A percentile compares a stretch with the other conserved stretches of the same genome.
phyloP scores from a whole-genome alignment of 2,113 vertebrate genomes.

The Python bivittatus region DNA sequence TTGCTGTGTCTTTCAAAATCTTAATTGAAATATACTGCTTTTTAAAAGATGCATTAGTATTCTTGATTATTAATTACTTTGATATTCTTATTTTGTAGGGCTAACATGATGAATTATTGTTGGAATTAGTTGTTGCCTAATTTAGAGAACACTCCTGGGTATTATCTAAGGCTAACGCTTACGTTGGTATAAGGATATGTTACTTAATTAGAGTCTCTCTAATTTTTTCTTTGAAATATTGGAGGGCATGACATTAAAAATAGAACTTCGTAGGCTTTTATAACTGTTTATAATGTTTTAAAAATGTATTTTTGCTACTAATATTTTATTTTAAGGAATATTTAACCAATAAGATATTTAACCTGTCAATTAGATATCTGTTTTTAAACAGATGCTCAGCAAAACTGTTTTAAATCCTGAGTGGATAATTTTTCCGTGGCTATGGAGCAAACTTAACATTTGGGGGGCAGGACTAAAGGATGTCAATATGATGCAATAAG shows the following conservation, averaged over 20 bases:
- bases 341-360: not conserved
- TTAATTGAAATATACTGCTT: not conserved
- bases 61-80: not conserved
- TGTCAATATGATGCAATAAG: too few species aligned
- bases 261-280: not conserved
- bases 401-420: too few species aligned
- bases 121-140: not conserved
- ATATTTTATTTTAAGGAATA: not conserved
- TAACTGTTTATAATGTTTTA: not conserved
- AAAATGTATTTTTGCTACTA: not conserved
- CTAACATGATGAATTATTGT: not conserved
- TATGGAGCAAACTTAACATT: too few species aligned
- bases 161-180: not conserved
- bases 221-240: not conserved
- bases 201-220: not conserved
- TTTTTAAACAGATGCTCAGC: too few species aligned
- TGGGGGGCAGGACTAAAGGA: too few species aligned
- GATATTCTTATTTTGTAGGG: not conserved
- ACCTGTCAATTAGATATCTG: too few species aligned
- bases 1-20: not conserved
- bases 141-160: not conserved
- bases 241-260: not conserved
- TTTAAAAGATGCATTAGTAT: not conserved
- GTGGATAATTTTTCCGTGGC: too few species aligned
- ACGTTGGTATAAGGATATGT: not conserved